These are phyloP conservation scores for Andrena marginata DNA, from an alignment of 2,888 invertebrate genomes.

Conservation along the genomic window DNA sequence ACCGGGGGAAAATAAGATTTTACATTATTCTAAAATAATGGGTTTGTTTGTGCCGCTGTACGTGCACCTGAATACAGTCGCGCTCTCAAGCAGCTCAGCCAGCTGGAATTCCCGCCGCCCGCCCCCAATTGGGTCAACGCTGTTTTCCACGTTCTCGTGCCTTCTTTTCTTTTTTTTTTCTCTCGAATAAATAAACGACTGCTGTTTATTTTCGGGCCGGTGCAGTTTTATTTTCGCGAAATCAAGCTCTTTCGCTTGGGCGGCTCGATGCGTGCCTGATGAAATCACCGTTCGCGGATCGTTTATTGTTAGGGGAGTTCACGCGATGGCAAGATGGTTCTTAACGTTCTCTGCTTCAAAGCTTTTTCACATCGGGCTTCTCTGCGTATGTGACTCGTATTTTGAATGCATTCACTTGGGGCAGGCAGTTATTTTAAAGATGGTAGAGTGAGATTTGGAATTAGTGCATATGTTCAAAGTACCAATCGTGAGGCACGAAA, in stretches of 20 bases:
- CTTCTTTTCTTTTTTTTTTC: neutral
- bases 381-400: no score
- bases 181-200: neutral
- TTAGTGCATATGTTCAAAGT: no score
- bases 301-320: constrained; percentile 12
- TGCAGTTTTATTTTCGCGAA: neutral
- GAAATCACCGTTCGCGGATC: no score
- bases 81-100: neutral
- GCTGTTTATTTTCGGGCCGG: neutral
- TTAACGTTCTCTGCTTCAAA: no score
- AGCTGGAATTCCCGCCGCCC: constrained; percentile 26
- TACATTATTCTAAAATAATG: constrained; percentile 60
- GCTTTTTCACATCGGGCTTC: no score
- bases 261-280: no score
- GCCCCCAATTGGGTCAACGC: constrained; percentile 29
- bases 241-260: neutral
- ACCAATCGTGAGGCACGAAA: no score
- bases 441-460: no score
- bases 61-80: constrained; percentile 34
- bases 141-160: neutral
- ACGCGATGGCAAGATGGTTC: neutral
- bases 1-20: constrained; percentile 55
- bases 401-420: no score
- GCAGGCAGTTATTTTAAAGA: no score
- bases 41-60: constrained; percentile 50